Conservation (phyloP, 2,113 vertebrate genomes). For the Eretmochelys imbricata region DNA sequence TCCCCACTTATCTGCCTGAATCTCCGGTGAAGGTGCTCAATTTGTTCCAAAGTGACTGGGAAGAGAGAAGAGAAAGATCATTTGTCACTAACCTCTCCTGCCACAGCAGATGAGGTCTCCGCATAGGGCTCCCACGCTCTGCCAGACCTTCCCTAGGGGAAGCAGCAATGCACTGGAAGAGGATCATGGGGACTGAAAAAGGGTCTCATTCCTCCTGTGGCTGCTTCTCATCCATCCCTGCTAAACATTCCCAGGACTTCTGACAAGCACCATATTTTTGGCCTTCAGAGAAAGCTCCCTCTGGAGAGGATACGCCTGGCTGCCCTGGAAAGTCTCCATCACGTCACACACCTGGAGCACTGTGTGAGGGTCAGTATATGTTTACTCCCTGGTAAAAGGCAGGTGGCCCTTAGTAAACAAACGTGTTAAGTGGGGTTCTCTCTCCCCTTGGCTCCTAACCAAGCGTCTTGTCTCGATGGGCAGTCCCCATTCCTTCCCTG, state of each 20-base stretch:
- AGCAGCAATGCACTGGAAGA: fast-evolving
- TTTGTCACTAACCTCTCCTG: fast-evolving
- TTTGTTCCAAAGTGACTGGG: slow-evolving; percentile 91
- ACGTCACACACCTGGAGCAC: neutral
- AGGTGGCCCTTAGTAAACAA: neutral
- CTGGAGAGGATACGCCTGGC: neutral
- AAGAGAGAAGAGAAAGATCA: neutral
- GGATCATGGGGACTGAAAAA: neutral
- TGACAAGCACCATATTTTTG: neutral
- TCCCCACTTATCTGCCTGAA: slow-evolving; percentile 89
- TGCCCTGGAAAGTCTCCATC: neutral
- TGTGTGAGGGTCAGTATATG: no score
- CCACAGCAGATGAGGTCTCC: neutral
- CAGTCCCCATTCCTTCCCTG: neutral
- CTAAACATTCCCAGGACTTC: neutral
- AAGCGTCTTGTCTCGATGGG: neutral
- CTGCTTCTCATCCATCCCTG: neutral
- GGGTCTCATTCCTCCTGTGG: neutral
- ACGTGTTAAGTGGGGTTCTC: neutral
- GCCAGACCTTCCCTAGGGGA: fast-evolving
- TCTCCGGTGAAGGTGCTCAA: slow-evolving; percentile 87
- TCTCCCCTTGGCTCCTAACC: neutral
- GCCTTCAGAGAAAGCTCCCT: neutral
- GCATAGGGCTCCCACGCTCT: fast-evolving
- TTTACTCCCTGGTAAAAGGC: neutral